Conservation (phyloP, 2,888 invertebrate genomes). For the Cryptocheilus praepositus region DNA sequence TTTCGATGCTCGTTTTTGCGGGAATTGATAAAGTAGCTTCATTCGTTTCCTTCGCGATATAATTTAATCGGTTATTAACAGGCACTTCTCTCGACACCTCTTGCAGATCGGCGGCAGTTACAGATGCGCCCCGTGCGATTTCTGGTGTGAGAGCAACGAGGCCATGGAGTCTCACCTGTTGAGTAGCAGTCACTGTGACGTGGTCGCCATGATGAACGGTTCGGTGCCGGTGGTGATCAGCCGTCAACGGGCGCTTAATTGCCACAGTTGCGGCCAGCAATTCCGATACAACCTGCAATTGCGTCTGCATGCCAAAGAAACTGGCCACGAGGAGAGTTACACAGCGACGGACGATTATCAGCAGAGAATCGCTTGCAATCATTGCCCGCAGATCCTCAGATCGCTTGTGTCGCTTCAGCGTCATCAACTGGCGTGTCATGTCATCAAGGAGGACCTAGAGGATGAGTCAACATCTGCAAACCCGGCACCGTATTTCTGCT, state of each 20-base stretch:
- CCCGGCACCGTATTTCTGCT: constrained; percentile 79
- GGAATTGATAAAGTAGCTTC: too few species aligned
- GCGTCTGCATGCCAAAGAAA: constrained; percentile 78
- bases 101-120: constrained; percentile 78
- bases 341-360: constrained; percentile 82
- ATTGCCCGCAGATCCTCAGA: constrained; percentile 80
- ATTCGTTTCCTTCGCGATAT: too few species aligned
- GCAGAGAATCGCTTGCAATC: constrained; percentile 79
- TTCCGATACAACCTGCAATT: constrained; percentile 88
- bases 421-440: constrained; percentile 80
- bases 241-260: constrained; percentile 80
- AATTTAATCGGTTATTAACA: too few species aligned
- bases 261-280: constrained; percentile 81
- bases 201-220: constrained; percentile 84
- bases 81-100: too few species aligned
- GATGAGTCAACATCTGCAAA: constrained; percentile 15
- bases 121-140: constrained; percentile 86
- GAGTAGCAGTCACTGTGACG: constrained; percentile 82
- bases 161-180: constrained; percentile 83
- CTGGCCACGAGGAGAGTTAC: constrained; percentile 76
- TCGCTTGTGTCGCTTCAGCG: constrained; percentile 82
- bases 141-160: constrained; percentile 79
- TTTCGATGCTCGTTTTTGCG: too few species aligned
- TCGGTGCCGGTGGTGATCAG: constrained; percentile 88
- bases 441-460: constrained; percentile 66